Conservation (phyloP, 2,888 invertebrate genomes). For the Eupithecia pulchellata region DNA sequence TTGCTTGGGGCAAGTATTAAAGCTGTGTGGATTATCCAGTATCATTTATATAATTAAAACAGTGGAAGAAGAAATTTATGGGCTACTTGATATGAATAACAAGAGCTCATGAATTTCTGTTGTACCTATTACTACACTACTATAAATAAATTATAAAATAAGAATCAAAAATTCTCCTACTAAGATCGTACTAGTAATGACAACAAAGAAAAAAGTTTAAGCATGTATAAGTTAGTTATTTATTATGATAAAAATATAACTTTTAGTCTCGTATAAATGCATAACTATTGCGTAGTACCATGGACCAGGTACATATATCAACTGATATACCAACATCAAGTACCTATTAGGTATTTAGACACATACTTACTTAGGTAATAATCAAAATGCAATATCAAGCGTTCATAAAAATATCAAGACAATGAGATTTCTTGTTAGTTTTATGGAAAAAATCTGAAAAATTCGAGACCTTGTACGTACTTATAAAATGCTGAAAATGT, state of each 20-base stretch:
- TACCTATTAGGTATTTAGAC: not conserved
- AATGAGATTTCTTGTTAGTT: not conserved
- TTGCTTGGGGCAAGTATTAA: no score
- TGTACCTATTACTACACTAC: no score
- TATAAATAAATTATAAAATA: no score
- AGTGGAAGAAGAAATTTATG: no score
- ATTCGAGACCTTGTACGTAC: not conserved
- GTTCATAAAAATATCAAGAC: not conserved
- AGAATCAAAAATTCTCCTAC: not conserved
- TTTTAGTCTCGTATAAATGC: not conserved
- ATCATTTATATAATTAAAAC: no score
- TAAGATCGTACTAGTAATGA: no score
- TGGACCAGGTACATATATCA: no score
- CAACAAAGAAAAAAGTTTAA: not conserved
- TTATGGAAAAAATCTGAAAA: not conserved
- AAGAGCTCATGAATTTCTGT: no score
- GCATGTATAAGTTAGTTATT: not conserved
- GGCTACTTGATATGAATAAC: no score
- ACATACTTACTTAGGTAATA: not conserved
- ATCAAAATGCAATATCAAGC: not conserved
- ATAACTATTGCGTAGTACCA: not conserved
- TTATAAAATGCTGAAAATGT: not conserved
- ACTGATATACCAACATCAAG: not conserved
- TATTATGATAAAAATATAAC: conserved; percentile 6
- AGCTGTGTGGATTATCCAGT: no score